Percentiles rank a stretch among this genome's conserved stretches.
Conservation (phyloP, 1,140 invertebrate genomes). For the Caenorhabditis latens region DNA sequence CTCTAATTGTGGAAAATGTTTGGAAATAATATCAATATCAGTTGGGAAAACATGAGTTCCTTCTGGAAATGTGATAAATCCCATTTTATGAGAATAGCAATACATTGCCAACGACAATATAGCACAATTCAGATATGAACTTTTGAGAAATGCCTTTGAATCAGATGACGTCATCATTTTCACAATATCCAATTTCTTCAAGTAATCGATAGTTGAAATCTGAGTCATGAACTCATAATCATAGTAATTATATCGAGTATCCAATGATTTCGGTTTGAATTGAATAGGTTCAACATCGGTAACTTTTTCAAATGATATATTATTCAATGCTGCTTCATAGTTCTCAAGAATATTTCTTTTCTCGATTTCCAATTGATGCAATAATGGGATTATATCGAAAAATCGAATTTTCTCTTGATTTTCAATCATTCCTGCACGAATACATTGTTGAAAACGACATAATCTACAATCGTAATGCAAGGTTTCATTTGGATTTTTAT, state of each 20-base stretch:
- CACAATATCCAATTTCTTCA: not conserved
- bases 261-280: not conserved
- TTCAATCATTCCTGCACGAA: not conserved
- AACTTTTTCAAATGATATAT: not conserved
- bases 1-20: not conserved
- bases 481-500: not conserved
- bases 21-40: not conserved
- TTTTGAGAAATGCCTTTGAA: constrained; percentile 2
- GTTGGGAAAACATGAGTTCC: not conserved
- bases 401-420: not conserved
- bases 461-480: not conserved
- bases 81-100: not conserved
- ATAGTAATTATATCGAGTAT: not conserved
- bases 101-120: not conserved
- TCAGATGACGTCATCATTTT: not conserved
- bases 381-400: not conserved
- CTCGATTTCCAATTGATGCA: not conserved
- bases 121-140: not conserved
- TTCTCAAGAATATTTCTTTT: not conserved
- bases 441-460: not conserved
- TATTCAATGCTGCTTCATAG: not conserved
- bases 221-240: not conserved
- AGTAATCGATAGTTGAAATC: not conserved
- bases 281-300: not conserved
- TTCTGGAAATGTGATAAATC: not conserved